These are phyloP conservation scores for Hypsopygia costalis DNA, from an alignment of 2,888 invertebrate genomes.

Conservation along the genomic window DNA sequence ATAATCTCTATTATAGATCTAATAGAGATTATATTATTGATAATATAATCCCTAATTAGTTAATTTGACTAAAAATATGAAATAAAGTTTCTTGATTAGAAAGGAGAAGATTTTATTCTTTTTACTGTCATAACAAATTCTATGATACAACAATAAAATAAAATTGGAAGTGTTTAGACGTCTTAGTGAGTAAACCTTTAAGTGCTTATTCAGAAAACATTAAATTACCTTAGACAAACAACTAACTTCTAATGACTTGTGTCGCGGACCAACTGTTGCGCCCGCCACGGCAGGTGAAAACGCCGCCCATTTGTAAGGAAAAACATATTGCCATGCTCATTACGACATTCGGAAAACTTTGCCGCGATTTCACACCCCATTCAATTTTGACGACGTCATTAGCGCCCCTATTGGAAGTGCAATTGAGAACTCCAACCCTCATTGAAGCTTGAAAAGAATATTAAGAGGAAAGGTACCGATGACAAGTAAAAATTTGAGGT, in stretches of 20 bases:
- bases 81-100: too few species aligned
- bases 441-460: background rate
- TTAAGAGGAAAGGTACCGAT: background rate
- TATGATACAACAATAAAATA: too few species aligned
- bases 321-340: slow-evolving; percentile 66
- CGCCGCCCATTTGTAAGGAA: slow-evolving; percentile 60
- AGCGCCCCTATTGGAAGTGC: slow-evolving; percentile 9
- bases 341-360: slow-evolving; percentile 60
- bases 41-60: too few species aligned
- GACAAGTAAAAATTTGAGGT: background rate
- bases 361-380: slow-evolving; percentile 57
- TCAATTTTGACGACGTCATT: slow-evolving; percentile 41
- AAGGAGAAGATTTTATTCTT: too few species aligned
- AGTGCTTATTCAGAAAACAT: too few species aligned
- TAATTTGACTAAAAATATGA: too few species aligned
- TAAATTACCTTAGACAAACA: background rate
- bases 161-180: too few species aligned
- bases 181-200: too few species aligned
- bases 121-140: too few species aligned
- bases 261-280: slow-evolving; percentile 58
- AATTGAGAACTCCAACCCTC: slow-evolving; percentile 3
- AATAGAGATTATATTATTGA: too few species aligned
- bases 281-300: slow-evolving; percentile 54
- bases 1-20: too few species aligned
- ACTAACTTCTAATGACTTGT: slow-evolving; percentile 30